Evolutionary conservation across 2,113 vertebrate species (phyloP).

Genomic region (Rhabdomys dilectus): DNA sequence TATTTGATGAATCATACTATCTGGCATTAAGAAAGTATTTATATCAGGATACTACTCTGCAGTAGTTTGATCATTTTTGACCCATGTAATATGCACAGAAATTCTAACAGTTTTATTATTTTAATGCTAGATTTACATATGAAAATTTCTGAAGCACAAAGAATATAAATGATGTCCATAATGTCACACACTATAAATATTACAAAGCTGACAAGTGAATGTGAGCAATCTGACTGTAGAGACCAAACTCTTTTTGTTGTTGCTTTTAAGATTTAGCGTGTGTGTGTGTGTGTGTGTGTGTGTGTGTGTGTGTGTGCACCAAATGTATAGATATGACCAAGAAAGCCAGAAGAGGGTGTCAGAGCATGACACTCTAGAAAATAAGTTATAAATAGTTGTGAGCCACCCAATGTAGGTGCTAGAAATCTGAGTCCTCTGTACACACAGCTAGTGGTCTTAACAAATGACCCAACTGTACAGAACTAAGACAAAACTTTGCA

Average conservation of each 20-base stretch:
- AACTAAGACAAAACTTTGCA: not conserved
- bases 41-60: not conserved
- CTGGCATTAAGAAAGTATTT: not conserved
- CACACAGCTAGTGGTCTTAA: not conserved
- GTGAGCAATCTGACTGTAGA: not conserved
- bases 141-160: slow-evolving; percentile 26
- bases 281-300: not conserved
- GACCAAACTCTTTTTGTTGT: not conserved
- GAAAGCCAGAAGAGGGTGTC: not conserved
- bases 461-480: not conserved
- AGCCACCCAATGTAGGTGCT: not conserved
- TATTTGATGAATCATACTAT: not conserved
- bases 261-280: not conserved
- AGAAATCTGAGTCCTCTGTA: not conserved
- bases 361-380: not conserved
- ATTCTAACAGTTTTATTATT: not conserved
- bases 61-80: not conserved
- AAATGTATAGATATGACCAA: not conserved
- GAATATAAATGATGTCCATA: not conserved
- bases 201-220: not conserved
- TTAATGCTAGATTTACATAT: slow-evolving; percentile 27
- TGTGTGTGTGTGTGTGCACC: not conserved
- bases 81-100: not conserved
- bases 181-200: not conserved
- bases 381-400: not conserved